Evolutionary conservation across 35 echinoderm and acorn worm genomes (phyloP).

Genomic region (Strongylocentrotus purpuratus): DNA sequence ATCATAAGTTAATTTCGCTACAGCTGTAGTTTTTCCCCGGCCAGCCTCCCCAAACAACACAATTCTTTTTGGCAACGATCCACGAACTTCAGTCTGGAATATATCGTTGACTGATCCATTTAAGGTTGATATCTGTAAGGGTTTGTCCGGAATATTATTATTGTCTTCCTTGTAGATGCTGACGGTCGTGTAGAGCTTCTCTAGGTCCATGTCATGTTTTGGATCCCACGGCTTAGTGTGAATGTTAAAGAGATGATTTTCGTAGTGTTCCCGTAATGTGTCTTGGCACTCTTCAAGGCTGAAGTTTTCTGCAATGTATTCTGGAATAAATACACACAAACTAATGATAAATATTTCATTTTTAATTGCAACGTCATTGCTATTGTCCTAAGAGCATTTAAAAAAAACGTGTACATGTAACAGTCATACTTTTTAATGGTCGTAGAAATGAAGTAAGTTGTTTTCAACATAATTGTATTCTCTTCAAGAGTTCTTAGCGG

Average conservation of each 20-base stretch:
- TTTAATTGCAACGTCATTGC: too few relatives aligned
- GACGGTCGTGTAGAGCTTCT: too few relatives aligned
- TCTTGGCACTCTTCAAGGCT: background rate
- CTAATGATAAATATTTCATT: too few relatives aligned
- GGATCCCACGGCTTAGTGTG: conserved; percentile 14
- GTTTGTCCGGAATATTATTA: background rate
- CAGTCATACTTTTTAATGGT: too few relatives aligned
- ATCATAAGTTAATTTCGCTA: conserved; percentile 36
- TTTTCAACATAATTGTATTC: too few relatives aligned
- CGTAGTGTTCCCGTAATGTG: background rate
- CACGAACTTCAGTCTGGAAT: background rate
- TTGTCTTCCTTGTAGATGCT: background rate
- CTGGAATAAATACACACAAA: too few relatives aligned
- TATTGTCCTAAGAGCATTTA: too few relatives aligned
- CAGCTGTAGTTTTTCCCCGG: background rate
- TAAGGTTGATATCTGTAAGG: background rate
- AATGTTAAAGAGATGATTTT: background rate
- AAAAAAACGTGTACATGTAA: too few relatives aligned
- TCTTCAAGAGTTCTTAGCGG: too few relatives aligned
- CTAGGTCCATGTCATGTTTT: too few relatives aligned
- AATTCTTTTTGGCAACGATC: background rate
- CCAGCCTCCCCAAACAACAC: background rate
- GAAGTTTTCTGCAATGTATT: background rate
- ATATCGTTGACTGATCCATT: background rate
- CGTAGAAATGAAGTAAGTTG: too few relatives aligned